These are phyloP conservation scores for Manduca sexta DNA, from an alignment of 1,140 invertebrate genomes.

Conservation along the genomic window DNA sequence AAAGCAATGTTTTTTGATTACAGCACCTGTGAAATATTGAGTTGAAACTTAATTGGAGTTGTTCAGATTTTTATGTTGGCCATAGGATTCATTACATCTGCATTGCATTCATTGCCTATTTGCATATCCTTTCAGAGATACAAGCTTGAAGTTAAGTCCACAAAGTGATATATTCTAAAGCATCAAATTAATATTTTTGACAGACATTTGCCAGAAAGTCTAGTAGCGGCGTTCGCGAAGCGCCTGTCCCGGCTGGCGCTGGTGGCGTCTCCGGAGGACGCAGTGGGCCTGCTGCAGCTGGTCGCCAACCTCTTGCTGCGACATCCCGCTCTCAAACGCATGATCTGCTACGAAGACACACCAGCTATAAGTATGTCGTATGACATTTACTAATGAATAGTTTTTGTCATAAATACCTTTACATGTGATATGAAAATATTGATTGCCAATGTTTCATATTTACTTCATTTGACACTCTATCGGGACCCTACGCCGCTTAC, in stretches of 20 bases:
- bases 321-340: constrained; percentile 86
- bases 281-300: constrained; percentile 86
- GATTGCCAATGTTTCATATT: neutral
- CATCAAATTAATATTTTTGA: constrained; percentile 10
- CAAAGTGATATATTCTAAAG: neutral
- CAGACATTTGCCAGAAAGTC: constrained; percentile 91
- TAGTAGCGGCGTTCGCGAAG: constrained; percentile 96
- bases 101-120: too few relatives aligned
- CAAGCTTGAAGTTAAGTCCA: too few relatives aligned
- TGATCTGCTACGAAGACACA: constrained; percentile 78
- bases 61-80: too few relatives aligned
- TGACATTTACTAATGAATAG: neutral
- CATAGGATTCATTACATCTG: too few relatives aligned
- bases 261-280: constrained; percentile 85
- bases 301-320: constrained; percentile 90
- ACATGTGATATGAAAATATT: neutral
- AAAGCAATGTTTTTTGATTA: too few relatives aligned
- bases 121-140: too few relatives aligned
- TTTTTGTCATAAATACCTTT: neutral
- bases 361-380: constrained; percentile 52
- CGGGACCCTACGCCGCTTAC: too few relatives aligned
- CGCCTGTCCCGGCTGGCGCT: constrained; percentile 87
- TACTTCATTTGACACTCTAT: too few relatives aligned
- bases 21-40: too few relatives aligned
- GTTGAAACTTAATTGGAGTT: too few relatives aligned